Evolutionary conservation across 1,140 invertebrate species (phyloP), one percentile per base, ranked within the genome.

Genomic region (Drosophila varians): DNA sequence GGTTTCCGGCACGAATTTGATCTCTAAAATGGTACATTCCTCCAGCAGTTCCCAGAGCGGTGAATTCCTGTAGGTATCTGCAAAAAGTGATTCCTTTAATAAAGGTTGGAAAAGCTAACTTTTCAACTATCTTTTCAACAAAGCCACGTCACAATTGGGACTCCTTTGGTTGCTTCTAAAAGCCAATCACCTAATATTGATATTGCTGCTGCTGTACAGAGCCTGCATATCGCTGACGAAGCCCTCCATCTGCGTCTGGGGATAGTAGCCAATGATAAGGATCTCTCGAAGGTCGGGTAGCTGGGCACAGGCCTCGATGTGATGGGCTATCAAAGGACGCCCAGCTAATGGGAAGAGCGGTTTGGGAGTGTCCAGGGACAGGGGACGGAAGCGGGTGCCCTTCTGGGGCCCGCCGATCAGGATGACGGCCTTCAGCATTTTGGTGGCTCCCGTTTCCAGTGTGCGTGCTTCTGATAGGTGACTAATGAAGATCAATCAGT

Each of bases 1-100:
- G 97, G 90, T 95, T 96, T 23, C 98, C 97, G 19, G 95, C 95
- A 38, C 97, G 93, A 74, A 99, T 98, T 91, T 99, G 97, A 92
- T 99, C 98, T 28, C 98, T 93, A 91, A 99, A 99, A 92, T 99
- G 98, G 92, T 98, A 99, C 77, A 99, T 94, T 16, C 98, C 98
- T 40, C 99, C 99, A 1, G 97, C 98, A 5, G 99, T 99, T 11
- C 99, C 99, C 0, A 99, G 91, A 0, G 97, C 94, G 28, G 95
- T 96, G 80, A 97, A 99, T 91, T 99, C 99, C 93, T 99, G 98
- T 3, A 99, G 92, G 92, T 99, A 99, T 77, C 93, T 94, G 3
- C 43, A 16, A 56, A 31, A 31, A 31, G 9, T 31, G 4, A 11
- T 11, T 31, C 4, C 1, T 31, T 31, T n/a, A 11, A 11, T 8